phyloP scores from a whole-genome alignment of 2,888 invertebrate species.

The Auanema sp. region DNA sequence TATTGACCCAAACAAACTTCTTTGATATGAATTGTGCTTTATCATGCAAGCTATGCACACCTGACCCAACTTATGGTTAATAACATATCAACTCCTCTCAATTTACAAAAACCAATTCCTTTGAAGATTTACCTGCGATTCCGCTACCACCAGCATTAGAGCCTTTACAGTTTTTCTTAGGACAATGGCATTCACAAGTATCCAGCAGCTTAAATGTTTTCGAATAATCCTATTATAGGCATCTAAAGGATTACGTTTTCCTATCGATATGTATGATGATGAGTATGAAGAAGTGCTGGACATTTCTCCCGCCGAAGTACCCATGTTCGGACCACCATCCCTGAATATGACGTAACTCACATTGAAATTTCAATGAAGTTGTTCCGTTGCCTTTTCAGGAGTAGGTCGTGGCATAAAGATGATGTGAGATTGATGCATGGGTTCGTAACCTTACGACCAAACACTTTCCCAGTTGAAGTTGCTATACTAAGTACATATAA shows the following conservation, averaged over 20 bases:
- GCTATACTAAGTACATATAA: constrained; percentile 62
- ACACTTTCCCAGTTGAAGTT: constrained; percentile 60
- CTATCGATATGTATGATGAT: constrained; percentile 55
- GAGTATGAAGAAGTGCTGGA: constrained; percentile 62
- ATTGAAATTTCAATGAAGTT: neutral
- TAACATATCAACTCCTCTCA: constrained; percentile 11
- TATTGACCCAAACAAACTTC: constrained; percentile 61
- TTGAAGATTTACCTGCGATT: constrained; percentile 50
- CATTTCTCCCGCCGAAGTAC: constrained; percentile 60
- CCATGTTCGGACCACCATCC: constrained; percentile 64
- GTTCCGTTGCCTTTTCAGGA: constrained; percentile 29
- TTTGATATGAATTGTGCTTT: constrained; percentile 64
- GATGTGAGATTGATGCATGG: constrained; percentile 59
- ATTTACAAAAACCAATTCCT: neutral
- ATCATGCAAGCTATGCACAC: constrained; percentile 60
- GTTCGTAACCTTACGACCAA: constrained; percentile 61
- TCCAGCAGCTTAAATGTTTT: neutral
- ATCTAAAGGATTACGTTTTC: constrained; percentile 57
- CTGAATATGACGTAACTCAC: constrained; percentile 59
- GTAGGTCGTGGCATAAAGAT: constrained; percentile 52
- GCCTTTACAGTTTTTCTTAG: constrained; percentile 63
- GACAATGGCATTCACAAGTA: constrained; percentile 60
- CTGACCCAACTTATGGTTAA: constrained; percentile 56
- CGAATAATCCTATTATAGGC: constrained; percentile 27
- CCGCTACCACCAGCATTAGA: constrained; percentile 63